phyloP scores from a whole-genome alignment of 2,113 vertebrate genomes.

The Sialia sialis region DNA sequence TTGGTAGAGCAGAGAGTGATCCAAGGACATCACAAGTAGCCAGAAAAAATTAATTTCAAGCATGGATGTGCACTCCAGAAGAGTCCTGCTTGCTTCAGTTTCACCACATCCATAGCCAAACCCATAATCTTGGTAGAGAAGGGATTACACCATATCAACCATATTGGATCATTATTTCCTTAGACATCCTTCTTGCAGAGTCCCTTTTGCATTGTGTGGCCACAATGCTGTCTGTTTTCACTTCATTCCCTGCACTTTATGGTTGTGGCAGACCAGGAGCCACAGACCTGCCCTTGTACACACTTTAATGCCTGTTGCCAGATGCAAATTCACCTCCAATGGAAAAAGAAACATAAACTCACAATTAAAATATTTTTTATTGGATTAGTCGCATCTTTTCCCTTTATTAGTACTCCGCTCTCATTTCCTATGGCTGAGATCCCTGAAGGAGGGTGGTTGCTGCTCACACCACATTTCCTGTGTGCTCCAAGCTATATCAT shows the following conservation, averaged over 20 bases:
- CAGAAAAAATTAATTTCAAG: background rate
- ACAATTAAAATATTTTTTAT: background rate
- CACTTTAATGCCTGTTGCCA: background rate
- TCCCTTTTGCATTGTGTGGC: background rate
- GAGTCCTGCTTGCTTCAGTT: background rate
- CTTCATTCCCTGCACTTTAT: background rate
- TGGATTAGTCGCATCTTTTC: background rate
- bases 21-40: background rate
- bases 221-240: background rate
- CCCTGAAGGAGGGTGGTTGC: background rate
- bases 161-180: background rate
- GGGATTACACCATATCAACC: background rate
- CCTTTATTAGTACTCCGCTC: background rate
- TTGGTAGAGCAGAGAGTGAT: background rate
- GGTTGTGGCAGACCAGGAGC: fast-evolving
- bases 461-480: fast-evolving
- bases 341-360: background rate
- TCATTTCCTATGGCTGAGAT: background rate
- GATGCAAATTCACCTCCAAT: background rate
- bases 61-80: fast-evolving
- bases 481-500: background rate
- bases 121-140: background rate
- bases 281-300: background rate
- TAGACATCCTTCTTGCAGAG: background rate
- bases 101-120: background rate